A percentile compares a stretch with the other conserved stretches of the same genome.
Conservation (phyloP, 2,888 invertebrate genomes). For the Eumacrocentrus americanus region DNA sequence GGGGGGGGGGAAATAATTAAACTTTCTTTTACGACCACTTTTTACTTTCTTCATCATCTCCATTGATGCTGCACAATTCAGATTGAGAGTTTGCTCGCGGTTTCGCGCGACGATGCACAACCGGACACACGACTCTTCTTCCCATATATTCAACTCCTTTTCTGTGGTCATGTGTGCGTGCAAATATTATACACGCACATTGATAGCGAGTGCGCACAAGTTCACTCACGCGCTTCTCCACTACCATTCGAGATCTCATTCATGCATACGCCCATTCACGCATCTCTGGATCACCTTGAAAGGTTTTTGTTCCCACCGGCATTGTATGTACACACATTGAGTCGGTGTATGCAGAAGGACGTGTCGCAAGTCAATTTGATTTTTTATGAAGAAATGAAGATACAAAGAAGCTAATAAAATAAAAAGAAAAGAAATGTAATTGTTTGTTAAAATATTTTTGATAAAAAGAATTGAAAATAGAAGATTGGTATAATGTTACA, state of each 20-base stretch:
- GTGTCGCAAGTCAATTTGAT: neutral
- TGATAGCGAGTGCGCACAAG: neutral
- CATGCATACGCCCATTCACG: slow-evolving; percentile 59
- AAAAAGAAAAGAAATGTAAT: too few species aligned
- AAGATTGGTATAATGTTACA: too few species aligned
- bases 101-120: slow-evolving; percentile 1
- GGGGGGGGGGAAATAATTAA: too few species aligned
- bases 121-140: slow-evolving; percentile 9
- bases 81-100: neutral
- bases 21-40: neutral
- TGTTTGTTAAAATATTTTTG: too few species aligned
- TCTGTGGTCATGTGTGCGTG: neutral
- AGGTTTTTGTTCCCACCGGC: slow-evolving; percentile 44
- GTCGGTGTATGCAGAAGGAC: neutral
- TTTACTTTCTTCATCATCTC: neutral
- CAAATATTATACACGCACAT: neutral
- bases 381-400: neutral
- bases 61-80: slow-evolving; percentile 18
- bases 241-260: slow-evolving; percentile 44
- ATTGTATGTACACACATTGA: neutral
- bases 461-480: too few species aligned
- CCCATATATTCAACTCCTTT: neutral
- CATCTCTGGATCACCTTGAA: slow-evolving; percentile 56
- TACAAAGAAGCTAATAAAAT: too few species aligned
- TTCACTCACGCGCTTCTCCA: slow-evolving; percentile 2